Conservation (phyloP, 2,113 vertebrate genomes). For the Phylloscopus trochiloides region DNA sequence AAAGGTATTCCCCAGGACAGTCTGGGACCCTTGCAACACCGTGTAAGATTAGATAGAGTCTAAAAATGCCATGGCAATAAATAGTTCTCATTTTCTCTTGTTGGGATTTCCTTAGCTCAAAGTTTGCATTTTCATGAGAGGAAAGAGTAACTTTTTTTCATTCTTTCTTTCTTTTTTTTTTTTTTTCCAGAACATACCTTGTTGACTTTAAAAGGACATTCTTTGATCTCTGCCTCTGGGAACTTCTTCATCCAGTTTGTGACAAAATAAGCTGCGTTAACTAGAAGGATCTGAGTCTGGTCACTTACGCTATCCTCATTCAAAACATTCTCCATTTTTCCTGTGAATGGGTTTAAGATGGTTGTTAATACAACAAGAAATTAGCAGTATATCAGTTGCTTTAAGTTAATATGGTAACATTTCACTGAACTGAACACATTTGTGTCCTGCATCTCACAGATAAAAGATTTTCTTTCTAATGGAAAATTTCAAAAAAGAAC, state of each 20-base stretch:
- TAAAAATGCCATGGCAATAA: not conserved
- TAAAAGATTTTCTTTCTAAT: not conserved
- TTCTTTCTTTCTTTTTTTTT: not conserved
- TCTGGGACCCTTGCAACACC: not conserved
- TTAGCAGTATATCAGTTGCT: not conserved
- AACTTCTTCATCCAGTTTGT: slow-evolving; percentile 84
- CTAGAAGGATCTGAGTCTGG: slow-evolving; percentile 76
- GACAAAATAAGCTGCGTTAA: slow-evolving; percentile 79
- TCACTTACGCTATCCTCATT: slow-evolving; percentile 60
- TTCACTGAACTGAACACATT: not conserved
- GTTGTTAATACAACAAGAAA: not conserved
- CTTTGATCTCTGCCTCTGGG: slow-evolving; percentile 75
- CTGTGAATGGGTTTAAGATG: slow-evolving; percentile 46
- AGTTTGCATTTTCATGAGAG: not conserved
- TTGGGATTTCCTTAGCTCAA: not conserved
- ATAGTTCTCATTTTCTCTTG: not conserved
- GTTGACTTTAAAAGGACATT: slow-evolving; percentile 78
- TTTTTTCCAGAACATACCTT: slow-evolving; percentile 67
- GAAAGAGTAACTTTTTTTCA: not conserved
- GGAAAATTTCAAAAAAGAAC: not conserved
- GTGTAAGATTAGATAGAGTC: not conserved
- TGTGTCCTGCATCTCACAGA: not conserved
- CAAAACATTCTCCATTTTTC: slow-evolving; percentile 76
- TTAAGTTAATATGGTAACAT: not conserved
- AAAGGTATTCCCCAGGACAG: not conserved